Evolutionary conservation across 2,888 invertebrate species (phyloP).

Genomic region (Nysson spinosus): DNA sequence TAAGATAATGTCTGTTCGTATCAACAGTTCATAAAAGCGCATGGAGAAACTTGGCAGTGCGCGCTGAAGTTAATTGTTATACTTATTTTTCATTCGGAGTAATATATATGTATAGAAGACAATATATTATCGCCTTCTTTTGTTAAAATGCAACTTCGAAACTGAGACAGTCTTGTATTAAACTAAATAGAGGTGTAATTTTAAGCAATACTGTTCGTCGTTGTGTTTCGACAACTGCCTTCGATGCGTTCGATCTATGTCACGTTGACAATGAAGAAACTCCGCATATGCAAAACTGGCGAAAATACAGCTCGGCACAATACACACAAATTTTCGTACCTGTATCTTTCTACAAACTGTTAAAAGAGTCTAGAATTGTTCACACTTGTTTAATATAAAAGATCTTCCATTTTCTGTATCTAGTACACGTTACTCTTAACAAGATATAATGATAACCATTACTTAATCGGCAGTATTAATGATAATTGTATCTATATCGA

Average conservation of each 20-base stretch:
- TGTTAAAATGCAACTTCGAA: slow-evolving; percentile 37
- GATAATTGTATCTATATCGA: slow-evolving; percentile 44
- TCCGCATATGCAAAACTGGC: slow-evolving; percentile 13
- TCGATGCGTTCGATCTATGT: slow-evolving; percentile 24
- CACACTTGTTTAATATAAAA: slow-evolving; percentile 37
- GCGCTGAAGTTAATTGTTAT: slow-evolving; percentile 53
- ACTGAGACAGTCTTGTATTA: slow-evolving; percentile 51
- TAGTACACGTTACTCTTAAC: slow-evolving; percentile 44
- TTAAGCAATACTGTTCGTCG: slow-evolving; percentile 50
- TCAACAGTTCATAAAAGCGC: slow-evolving; percentile 39
- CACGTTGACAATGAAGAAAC: slow-evolving; percentile 15
- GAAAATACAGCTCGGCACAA: slow-evolving; percentile 22
- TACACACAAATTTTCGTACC: slow-evolving; percentile 30
- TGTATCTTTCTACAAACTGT: slow-evolving; percentile 7
- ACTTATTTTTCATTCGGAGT: slow-evolving; percentile 13
- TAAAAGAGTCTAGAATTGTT: slow-evolving; percentile 19
- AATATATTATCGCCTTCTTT: slow-evolving; percentile 1
- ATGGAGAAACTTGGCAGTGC: slow-evolving; percentile 69
- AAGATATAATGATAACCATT: slow-evolving; percentile 46
- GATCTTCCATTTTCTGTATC: slow-evolving; percentile 24
- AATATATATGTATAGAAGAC: slow-evolving; percentile 10
- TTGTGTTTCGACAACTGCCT: slow-evolving; percentile 32
- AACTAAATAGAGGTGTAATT: slow-evolving; percentile 39
- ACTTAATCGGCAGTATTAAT: slow-evolving; percentile 48
- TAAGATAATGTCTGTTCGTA: slow-evolving; percentile 29